Percentiles rank a stretch among this genome's conserved stretches.
These are phyloP conservation scores for Xiphophorus couchianus DNA, from an alignment of 2,113 vertebrate genomes.

Conservation along the genomic window DNA sequence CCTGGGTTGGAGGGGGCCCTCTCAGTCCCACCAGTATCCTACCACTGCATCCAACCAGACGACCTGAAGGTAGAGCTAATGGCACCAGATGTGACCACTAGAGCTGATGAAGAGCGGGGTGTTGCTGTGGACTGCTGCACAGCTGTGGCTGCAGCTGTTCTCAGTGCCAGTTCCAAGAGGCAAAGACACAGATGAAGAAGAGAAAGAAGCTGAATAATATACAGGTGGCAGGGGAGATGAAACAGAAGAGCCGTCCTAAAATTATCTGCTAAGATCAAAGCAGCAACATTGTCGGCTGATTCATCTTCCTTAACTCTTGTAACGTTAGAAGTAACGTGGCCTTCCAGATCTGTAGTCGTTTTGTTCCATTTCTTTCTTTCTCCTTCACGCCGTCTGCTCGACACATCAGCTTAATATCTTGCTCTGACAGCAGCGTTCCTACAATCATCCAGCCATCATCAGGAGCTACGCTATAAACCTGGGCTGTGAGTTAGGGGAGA, in stretches of 20 bases:
- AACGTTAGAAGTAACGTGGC: slow-evolving; percentile 22
- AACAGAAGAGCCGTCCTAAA: slow-evolving; percentile 6
- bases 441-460: slow-evolving; percentile 69
- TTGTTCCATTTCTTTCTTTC: slow-evolving; percentile 1
- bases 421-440: slow-evolving; percentile 69
- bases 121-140: slow-evolving; percentile 56
- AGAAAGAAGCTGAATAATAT: not conserved
- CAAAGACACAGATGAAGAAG: not conserved
- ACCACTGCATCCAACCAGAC: slow-evolving; percentile 19
- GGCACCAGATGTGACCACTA: slow-evolving; percentile 77
- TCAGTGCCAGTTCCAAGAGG: slow-evolving; percentile 35
- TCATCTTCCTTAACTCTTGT: slow-evolving; percentile 25
- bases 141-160: slow-evolving; percentile 78
- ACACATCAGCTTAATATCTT: slow-evolving; percentile 67
- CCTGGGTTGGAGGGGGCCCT: not conserved
- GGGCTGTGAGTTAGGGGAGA: slow-evolving; percentile 48
- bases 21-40: not conserved
- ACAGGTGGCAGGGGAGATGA: slow-evolving; percentile 9
- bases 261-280: slow-evolving; percentile 46
- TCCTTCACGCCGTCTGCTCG: slow-evolving; percentile 45
- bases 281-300: slow-evolving; percentile 30
- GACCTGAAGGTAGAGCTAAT: slow-evolving; percentile 60
- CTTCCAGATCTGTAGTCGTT: not conserved
- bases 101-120: slow-evolving; percentile 69
- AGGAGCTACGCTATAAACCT: slow-evolving; percentile 68